These are phyloP conservation scores for Coracias cyanogaster DNA, from an alignment of 2,797 vertebrate genomes.

Conservation along the genomic window DNA sequence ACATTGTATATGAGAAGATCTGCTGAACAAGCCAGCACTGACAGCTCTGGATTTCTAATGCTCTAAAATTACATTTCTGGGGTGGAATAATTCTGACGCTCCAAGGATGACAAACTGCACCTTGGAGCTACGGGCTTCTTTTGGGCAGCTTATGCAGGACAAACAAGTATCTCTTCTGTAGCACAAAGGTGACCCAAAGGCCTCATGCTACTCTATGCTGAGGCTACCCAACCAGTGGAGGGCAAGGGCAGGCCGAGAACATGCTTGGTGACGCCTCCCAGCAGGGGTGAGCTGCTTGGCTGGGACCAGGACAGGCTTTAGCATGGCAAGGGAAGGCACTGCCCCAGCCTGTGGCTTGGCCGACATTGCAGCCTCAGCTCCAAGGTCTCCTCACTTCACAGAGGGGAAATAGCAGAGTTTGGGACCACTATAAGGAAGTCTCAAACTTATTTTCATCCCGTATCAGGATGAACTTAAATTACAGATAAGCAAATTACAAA, in stretches of 20 bases:
- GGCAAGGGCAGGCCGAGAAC: not conserved
- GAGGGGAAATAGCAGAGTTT: not conserved
- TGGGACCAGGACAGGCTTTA: not conserved
- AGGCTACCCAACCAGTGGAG: not conserved
- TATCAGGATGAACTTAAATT: not conserved
- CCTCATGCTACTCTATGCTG: fast-evolving
- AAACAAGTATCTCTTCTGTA: not conserved
- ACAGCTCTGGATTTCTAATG: not conserved
- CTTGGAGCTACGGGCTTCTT: not conserved
- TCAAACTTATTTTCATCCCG: not conserved
- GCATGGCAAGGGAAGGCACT: not conserved
- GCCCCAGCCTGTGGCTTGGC: not conserved
- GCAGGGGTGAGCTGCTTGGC: not conserved
- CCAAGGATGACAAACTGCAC: not conserved
- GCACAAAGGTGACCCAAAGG: not conserved
- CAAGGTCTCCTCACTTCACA: not conserved
- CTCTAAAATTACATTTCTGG: not conserved
- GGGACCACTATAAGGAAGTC: not conserved
- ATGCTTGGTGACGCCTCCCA: not conserved
- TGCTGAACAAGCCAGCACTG: not conserved
- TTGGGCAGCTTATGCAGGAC: not conserved
- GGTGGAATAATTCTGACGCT: not conserved
- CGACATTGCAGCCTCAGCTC: not conserved
- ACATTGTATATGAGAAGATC: not conserved
- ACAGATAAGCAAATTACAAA: not conserved